Base-by-base conservation (phyloP, 2,888 invertebrate genomes). In the Trichopria drosophilae region DNA sequence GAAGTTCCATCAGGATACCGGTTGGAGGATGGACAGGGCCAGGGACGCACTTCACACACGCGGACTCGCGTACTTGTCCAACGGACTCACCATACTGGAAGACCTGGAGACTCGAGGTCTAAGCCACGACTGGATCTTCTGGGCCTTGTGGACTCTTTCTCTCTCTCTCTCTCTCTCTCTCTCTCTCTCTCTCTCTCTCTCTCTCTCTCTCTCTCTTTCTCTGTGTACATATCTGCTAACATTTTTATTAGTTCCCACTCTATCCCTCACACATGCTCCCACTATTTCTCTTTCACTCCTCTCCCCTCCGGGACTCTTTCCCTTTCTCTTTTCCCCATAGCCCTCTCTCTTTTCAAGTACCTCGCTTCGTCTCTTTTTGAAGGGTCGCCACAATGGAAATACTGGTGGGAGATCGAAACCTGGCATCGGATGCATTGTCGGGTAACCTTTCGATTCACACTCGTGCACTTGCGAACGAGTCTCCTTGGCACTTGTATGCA, bases 101-200 rank as follows among this genome's bases (percentile, higher is more conserved):
- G n/a, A n/a, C 53, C 65, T 64, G 57, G 61, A 55, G 59, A 59
- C 62, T 55, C 66, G 68, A 61, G 64, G 67, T 67, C 69, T 66
- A 67, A 62, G 66, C 64, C 66, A 62, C 68, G 64, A 71, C 69
- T 68, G 69, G 64, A 66, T 68, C 61, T 57, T 58, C 61, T 54
- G 66, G 64, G 68, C n/a, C n/a, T n/a, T n/a, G n/a, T n/a, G n/a
- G n/a, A n/a, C 53, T 52, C 43, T 48, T 53, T 53, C 48, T 56
- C 42, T 49, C 22, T 7, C 22, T 13, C 12, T 37, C 12, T 37
- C 3, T 41, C 18, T 50, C 37, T 35, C 37, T 36, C 24, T 37
- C 13, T 37, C 10, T 46, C 42, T 29, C 22, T 51, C 19, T 22
- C 19, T 23, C 26, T 34, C 41, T 41, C 15, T 36, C 26, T 45